A percentile compares a stretch with the other conserved stretches of the same genome.
Evolutionary conservation across 37 sponge, comb jelly and placozoan species (phyloP).

Genomic region (Aphrocallistes beatrix): DNA sequence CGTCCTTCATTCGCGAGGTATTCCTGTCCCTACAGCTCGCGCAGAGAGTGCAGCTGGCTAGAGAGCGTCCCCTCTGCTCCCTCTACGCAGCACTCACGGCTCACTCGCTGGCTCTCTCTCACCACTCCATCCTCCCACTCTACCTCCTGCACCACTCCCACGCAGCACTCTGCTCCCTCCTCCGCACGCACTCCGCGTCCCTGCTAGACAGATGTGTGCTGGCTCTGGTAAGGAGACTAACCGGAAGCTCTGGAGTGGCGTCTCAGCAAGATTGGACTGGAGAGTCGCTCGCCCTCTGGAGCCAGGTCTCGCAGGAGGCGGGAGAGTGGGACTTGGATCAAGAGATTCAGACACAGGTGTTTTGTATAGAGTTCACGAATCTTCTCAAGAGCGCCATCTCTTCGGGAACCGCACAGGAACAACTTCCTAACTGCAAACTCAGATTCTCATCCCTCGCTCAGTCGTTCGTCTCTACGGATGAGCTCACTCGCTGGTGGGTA

Average conservation of each 20-base stretch:
- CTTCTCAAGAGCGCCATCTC: not conserved
- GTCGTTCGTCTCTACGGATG: not conserved
- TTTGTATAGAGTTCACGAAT: not conserved
- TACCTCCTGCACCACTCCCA: not conserved
- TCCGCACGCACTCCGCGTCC: not conserved
- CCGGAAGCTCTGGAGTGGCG: not conserved
- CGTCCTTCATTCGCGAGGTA: not conserved
- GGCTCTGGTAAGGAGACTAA: not conserved
- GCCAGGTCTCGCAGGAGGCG: not conserved
- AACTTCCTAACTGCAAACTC: not conserved
- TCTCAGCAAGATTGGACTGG: not conserved
- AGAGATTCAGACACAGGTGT: not conserved
- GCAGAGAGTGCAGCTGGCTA: not conserved
- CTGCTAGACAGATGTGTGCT: not conserved
- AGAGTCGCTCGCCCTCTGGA: not conserved
- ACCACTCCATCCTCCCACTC: not conserved
- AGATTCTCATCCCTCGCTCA: not conserved
- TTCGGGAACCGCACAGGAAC: not conserved
- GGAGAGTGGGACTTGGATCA: not conserved
- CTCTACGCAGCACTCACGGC: not conserved
- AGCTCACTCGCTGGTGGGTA: conserved; percentile 13
- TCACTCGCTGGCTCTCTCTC: not conserved
- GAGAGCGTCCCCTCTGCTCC: not conserved
- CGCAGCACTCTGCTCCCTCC: not conserved
- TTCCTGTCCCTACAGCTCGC: not conserved